Evolutionary conservation across 2,888 invertebrate genomes (phyloP).

Genomic region (Linyphia triangularis): DNA sequence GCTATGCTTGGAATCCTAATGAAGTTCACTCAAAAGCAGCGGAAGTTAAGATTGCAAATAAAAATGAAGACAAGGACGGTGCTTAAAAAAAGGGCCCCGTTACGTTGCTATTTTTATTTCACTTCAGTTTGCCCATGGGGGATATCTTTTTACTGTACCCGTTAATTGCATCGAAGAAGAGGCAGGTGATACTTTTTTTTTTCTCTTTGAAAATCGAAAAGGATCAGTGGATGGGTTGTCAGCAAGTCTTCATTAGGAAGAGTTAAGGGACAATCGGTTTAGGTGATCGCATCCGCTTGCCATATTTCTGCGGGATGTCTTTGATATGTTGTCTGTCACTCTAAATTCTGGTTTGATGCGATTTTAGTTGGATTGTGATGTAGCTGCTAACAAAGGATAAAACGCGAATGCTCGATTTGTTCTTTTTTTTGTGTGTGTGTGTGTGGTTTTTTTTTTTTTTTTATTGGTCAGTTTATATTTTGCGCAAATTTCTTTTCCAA

Average conservation of each 20-base stretch:
- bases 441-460: no score
- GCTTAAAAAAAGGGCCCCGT: constrained; percentile 27
- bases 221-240: neutral
- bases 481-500: no score
- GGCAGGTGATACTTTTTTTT: neutral
- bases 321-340: no score
- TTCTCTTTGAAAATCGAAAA: neutral
- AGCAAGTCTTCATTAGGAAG: neutral
- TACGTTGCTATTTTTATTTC: constrained; percentile 21
- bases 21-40: constrained; percentile 18
- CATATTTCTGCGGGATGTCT: no score
- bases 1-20: constrained; percentile 7
- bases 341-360: no score
- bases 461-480: no score
- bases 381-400: no score
- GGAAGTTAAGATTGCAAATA: constrained; percentile 16
- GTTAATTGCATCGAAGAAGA: neutral
- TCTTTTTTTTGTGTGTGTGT: no score
- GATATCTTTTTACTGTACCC: constrained; percentile 21
- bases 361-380: no score
- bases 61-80: neutral
- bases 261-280: neutral
- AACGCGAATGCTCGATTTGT: no score
- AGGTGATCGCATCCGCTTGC: neutral
- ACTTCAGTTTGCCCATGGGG: neutral